Percentiles rank a stretch among this genome's conserved stretches.
phyloP scores from a whole-genome alignment of 1,140 invertebrate species.

The Drosophila suzukii region DNA sequence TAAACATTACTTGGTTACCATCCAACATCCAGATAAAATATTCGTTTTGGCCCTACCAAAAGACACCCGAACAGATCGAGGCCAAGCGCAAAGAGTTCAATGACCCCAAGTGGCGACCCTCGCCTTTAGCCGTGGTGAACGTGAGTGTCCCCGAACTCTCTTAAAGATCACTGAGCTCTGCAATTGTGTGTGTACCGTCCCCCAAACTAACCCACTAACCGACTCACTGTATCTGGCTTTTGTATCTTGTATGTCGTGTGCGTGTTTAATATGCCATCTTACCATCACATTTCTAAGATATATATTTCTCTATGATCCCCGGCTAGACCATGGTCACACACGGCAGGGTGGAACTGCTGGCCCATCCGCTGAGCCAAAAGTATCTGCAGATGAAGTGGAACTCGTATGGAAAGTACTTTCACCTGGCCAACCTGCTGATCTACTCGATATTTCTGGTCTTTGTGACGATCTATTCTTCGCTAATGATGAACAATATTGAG shows the following conservation, averaged over 20 bases:
- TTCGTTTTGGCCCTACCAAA: conserved; percentile 87
- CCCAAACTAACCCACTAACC: conserved; percentile 35
- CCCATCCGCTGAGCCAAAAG: conserved; percentile 93
- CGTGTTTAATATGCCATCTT: neutral
- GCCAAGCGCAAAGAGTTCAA: conserved; percentile 85
- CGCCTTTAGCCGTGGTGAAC: conserved; percentile 88
- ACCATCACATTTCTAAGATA: conserved; percentile 18
- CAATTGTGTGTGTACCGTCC: conserved; percentile 50
- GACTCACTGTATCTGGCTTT: conserved; percentile 32
- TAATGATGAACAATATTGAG: conserved; percentile 86
- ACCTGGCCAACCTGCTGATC: conserved; percentile 90
- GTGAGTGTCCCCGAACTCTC: conserved; percentile 85
- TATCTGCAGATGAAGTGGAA: conserved; percentile 96
- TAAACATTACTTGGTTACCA: conserved; percentile 19
- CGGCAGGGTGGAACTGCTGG: conserved; percentile 91
- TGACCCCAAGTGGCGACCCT: conserved; percentile 87
- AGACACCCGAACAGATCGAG: conserved; percentile 85
- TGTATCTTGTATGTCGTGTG: conserved; percentile 31
- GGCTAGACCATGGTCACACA: conserved; percentile 92
- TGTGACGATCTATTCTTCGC: conserved; percentile 89
- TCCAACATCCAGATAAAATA: conserved; percentile 87
- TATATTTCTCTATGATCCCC: conserved; percentile 5
- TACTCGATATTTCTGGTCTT: conserved; percentile 91
- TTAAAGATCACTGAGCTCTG: conserved; percentile 25
- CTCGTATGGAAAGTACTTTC: conserved; percentile 94